Percentiles rank a stretch among this genome's conserved stretches.
Evolutionary conservation across 2,113 vertebrate species (phyloP).

Genomic region (Myotis brandtii): DNA sequence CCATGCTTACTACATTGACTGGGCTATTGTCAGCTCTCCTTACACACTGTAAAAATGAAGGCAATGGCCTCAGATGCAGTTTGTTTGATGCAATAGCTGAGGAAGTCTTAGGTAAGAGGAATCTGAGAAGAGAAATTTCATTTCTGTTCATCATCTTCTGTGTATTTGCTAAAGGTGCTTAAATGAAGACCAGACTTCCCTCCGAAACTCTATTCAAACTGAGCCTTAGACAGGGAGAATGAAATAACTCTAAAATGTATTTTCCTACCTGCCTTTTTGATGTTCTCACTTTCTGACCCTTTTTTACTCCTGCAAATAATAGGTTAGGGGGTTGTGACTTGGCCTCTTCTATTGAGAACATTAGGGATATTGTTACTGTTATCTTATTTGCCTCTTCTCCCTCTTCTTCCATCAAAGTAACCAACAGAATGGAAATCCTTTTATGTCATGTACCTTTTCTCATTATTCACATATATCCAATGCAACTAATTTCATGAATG

Average conservation of each 20-base stretch:
- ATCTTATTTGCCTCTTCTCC: neutral
- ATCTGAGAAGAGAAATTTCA: neutral
- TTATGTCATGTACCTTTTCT: neutral
- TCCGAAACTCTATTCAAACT: neutral
- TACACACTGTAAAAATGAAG: neutral
- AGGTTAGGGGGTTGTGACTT: rapidly evolving
- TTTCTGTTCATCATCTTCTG: neutral
- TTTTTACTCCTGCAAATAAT: neutral
- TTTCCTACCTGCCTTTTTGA: neutral
- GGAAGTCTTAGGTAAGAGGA: neutral
- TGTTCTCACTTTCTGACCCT: neutral
- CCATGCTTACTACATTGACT: neutral
- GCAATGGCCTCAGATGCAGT: neutral
- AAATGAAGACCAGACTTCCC: neutral
- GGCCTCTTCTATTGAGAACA: neutral
- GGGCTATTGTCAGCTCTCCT: neutral
- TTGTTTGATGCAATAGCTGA: neutral
- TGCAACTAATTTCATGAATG: neutral
- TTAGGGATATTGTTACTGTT: neutral
- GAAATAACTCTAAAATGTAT: neutral
- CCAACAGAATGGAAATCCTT: neutral
- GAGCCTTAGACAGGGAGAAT: neutral
- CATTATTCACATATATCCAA: neutral
- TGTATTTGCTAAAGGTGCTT: neutral
- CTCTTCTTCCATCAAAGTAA: neutral